Conservation (phyloP, 2,797 vertebrate species). For the Phoeniculus purpureus region DNA sequence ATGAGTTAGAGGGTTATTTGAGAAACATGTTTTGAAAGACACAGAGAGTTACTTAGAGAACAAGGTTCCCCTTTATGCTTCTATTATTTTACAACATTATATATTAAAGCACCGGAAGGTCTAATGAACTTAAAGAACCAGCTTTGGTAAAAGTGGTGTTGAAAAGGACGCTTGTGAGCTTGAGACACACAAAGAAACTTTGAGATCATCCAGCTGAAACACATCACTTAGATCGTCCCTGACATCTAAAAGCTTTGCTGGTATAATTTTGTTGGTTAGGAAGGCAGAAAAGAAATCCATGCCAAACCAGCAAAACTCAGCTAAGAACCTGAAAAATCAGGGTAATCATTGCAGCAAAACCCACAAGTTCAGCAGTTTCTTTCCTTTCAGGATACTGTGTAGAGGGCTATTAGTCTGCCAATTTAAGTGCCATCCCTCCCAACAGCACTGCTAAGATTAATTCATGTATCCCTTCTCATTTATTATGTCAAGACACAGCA, state of each 20-base stretch:
- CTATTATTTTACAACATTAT: not conserved
- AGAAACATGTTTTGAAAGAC: not conserved
- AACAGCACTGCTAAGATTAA: not conserved
- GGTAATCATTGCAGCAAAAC: not conserved
- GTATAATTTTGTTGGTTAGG: not conserved
- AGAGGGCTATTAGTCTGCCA: not conserved
- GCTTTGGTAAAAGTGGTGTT: not conserved
- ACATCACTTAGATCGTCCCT: not conserved
- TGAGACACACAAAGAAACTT: not conserved
- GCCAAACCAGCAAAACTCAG: not conserved
- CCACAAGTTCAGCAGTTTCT: not conserved
- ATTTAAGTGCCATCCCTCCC: not conserved
- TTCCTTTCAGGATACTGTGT: not conserved
- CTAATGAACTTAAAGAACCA: not conserved
- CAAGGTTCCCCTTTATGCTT: not conserved
- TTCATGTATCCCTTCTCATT: not conserved
- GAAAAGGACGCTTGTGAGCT: not conserved
- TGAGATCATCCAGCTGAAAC: not conserved
- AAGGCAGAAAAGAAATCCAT: not conserved
- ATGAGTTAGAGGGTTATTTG: not conserved
- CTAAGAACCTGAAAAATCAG: not conserved
- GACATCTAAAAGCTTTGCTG: not conserved
- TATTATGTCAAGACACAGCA: not conserved
- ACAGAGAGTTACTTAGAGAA: not conserved
- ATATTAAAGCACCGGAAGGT: not conserved